phyloP scores from a whole-genome alignment of 1,140 invertebrate genomes.

The Dysdera silvatica region DNA sequence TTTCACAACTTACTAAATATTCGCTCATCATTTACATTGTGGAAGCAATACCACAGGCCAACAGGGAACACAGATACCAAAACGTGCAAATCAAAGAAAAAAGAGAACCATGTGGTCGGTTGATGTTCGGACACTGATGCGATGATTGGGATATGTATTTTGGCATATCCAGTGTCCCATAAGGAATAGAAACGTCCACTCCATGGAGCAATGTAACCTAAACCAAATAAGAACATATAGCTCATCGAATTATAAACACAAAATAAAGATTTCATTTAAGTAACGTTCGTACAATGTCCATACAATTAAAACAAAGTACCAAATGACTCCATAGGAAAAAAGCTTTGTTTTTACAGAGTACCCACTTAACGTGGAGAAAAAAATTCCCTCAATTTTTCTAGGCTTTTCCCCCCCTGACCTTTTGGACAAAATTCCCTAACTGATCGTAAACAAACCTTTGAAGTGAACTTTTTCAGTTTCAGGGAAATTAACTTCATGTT shows the following conservation, averaged over 20 bases:
- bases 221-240: conserved; percentile 3
- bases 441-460: too few species aligned
- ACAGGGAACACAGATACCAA: conserved; percentile 93
- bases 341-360: too few species aligned
- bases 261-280: too few species aligned
- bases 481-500: too few species aligned
- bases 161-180: conserved; percentile 99
- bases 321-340: too few species aligned
- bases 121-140: conserved; percentile 99
- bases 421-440: too few species aligned
- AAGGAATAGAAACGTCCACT: conserved; percentile 98
- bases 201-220: conserved; percentile 92
- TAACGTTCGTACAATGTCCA: too few species aligned
- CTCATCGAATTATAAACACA: background rate
- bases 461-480: too few species aligned
- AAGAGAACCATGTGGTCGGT: conserved; percentile 98
- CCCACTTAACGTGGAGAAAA: too few species aligned
- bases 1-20: conserved; percentile 92
- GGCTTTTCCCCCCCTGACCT: too few species aligned
- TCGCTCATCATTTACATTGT: conserved; percentile 93
- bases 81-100: conserved; percentile 99
- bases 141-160: conserved; percentile 99
- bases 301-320: too few species aligned
- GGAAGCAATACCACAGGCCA: conserved; percentile 97
- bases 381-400: too few species aligned